These are phyloP conservation scores for Eumaeus atala DNA, from an alignment of 1,140 invertebrate species.

Conservation along the genomic window DNA sequence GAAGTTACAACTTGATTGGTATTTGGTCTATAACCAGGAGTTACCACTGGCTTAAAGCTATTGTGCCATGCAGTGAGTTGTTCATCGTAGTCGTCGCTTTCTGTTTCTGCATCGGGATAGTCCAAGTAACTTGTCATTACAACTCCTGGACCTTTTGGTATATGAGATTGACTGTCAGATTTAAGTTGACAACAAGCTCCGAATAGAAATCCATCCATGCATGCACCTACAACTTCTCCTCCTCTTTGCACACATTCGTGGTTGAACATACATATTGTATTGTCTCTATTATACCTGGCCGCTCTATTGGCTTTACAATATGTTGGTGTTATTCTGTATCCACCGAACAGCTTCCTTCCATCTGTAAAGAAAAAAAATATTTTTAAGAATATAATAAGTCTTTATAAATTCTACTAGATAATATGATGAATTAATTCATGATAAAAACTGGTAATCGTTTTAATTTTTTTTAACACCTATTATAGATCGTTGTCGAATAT, in stretches of 20 bases:
- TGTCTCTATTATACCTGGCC: conserved; percentile 77
- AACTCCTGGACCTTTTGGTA: conserved; percentile 64
- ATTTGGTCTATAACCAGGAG: conserved; percentile 56
- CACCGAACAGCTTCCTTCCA: conserved; percentile 86
- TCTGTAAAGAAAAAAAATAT: conserved; percentile 69
- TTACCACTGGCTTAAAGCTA: conserved; percentile 63
- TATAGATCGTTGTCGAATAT: no score
- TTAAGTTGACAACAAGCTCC: conserved; percentile 87
- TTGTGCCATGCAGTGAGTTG: conserved; percentile 59
- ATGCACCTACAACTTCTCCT: conserved; percentile 89
- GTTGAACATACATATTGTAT: conserved; percentile 95
- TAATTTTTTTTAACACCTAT: no score
- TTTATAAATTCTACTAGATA: no score
- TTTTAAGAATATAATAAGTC: background rate
- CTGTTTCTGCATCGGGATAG: conserved; percentile 54
- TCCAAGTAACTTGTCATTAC: conserved; percentile 64
- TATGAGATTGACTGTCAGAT: conserved; percentile 61
- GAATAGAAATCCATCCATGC: conserved; percentile 93
- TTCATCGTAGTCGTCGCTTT: conserved; percentile 57
- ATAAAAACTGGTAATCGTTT: no score
- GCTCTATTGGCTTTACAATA: conserved; percentile 78
- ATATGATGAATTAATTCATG: no score
- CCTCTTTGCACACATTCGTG: conserved; percentile 88
- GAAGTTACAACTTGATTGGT: conserved; percentile 35
- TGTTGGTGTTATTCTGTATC: conserved; percentile 87